These are phyloP conservation scores for Ormyrus rosae DNA, from an alignment of 2,888 invertebrate species.

Conservation along the genomic window DNA sequence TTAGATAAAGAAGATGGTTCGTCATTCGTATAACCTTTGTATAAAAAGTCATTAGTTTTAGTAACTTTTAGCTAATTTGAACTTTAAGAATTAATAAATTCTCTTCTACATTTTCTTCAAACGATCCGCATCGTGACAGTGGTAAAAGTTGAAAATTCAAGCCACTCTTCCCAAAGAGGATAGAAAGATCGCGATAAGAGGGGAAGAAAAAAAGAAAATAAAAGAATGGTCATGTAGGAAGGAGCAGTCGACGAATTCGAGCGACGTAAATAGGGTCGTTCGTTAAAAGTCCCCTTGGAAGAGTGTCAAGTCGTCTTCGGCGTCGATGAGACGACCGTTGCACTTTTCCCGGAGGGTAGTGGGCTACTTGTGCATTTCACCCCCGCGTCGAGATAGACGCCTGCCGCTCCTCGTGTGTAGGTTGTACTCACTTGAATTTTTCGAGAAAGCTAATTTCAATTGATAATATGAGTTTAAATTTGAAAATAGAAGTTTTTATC, in stretches of 20 bases:
- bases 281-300: slow-evolving; percentile 64
- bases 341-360: slow-evolving; percentile 22
- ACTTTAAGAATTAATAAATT: too few species aligned
- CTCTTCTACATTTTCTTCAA: too few species aligned
- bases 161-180: slow-evolving; percentile 27
- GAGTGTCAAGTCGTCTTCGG: slow-evolving; percentile 66
- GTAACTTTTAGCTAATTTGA: too few species aligned
- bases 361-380: neutral
- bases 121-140: neutral
- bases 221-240: slow-evolving; percentile 3
- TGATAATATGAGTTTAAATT: too few species aligned
- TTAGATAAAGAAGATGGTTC: too few species aligned
- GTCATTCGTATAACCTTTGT: too few species aligned
- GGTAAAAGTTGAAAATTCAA: neutral
- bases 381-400: too few species aligned
- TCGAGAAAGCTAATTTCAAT: too few species aligned
- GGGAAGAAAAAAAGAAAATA: neutral
- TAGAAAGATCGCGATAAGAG: slow-evolving; percentile 20
- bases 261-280: slow-evolving; percentile 59
- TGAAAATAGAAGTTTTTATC: too few species aligned
- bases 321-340: slow-evolving; percentile 59
- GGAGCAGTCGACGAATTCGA: slow-evolving; percentile 46
- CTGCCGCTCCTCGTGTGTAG: too few species aligned
- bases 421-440: too few species aligned
- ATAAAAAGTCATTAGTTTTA: too few species aligned